Base-by-base conservation (phyloP, 2,797 vertebrate genomes). In the Cirrhinus mrigala region DNA sequence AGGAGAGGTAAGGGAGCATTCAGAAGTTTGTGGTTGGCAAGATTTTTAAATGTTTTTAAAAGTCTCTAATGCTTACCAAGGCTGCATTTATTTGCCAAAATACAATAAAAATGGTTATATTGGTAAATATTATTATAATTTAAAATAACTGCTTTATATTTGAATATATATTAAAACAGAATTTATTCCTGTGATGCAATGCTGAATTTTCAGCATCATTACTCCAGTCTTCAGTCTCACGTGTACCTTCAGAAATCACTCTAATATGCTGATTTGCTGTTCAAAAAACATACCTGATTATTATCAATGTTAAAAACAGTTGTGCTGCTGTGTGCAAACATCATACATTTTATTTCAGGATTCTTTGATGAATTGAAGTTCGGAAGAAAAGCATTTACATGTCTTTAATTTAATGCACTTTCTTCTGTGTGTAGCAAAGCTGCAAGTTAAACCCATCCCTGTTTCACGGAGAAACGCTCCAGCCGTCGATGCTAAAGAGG, bases 1-100 rank as follows among this genome's bases (percentile, higher is more conserved):
- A 90, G 89, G 83, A 87, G 82, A 93, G 90, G 93, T 94, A 89
- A 66, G 33, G 40, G 12, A 52, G 18, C 22, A 0, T 15, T 62
- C 1, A 62, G 27, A 24, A 4, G 11, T 62, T 14, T 58, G 8
- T 58, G 24, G 24, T 24, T 11, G 4, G n/a, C 3, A 58, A 58
- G 56, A 56, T 22, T 2, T 16, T 15, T 27, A 1, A 1, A 24
- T 4, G n/a, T 71, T 71, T 46, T 70, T 44, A 1, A 6, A 40
- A 62, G 58, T 62, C 10, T 62, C 58, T 62, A 6, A 4, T 60
- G n/a, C 4, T 24, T 11, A 62, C 11, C 11, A 48, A 52, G 24
- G 46, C 22, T 73, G 46, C n/a, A 50, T 50, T 10, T 50, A 50
- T 48, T 46, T 71, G 40, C 6, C 10, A n/a, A 24, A n/a, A n/a